Evolutionary conservation across 2,113 vertebrate species (phyloP).

Genomic region (Rousettus leschenaultii): DNA sequence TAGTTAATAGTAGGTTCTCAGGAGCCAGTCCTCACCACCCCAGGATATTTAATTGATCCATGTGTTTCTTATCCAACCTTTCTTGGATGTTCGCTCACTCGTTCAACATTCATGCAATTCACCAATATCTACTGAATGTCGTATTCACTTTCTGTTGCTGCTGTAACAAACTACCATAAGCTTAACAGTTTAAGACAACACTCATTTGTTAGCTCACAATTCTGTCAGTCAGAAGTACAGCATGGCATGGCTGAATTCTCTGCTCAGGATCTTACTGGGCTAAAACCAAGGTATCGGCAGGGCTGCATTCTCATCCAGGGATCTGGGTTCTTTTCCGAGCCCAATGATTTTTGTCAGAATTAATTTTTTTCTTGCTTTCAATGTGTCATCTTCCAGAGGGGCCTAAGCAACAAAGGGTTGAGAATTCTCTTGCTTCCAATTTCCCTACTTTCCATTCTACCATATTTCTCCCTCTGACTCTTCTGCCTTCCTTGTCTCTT

Average conservation of each 20-base stretch:
- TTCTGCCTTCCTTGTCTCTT: neutral
- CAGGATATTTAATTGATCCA: neutral
- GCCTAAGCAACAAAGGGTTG: neutral
- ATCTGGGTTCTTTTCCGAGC: neutral
- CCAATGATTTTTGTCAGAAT: neutral
- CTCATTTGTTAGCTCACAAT: neutral
- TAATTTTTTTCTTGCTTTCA: neutral
- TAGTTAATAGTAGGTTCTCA: neutral
- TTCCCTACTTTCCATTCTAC: neutral
- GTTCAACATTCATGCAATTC: neutral
- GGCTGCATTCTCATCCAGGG: neutral
- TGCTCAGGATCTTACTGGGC: neutral
- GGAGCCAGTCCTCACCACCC: neutral
- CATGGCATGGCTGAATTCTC: neutral
- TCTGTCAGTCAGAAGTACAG: neutral
- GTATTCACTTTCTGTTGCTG: neutral
- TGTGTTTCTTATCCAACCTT: neutral
- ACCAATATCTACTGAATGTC: neutral
- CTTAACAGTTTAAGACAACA: neutral
- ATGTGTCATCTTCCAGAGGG: neutral
- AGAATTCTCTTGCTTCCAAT: neutral
- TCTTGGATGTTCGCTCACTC: neutral
- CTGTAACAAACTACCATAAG: neutral
- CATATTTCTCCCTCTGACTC: neutral
- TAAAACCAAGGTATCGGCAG: neutral